phyloP scores from a whole-genome alignment of 1,140 invertebrate species.

The Pectinophora gossypiella region DNA sequence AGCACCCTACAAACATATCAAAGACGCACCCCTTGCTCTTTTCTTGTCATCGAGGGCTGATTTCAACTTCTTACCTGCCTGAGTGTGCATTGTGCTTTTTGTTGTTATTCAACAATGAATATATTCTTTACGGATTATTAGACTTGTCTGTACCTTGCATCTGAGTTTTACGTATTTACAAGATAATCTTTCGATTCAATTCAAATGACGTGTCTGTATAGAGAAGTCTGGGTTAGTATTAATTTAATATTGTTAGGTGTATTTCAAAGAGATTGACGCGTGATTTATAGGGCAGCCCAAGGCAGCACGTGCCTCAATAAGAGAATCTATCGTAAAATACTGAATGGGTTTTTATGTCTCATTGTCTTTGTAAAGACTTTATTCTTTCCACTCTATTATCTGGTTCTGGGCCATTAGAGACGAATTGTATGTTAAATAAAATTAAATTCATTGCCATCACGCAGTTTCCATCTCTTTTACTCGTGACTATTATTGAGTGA shows the following conservation, averaged over 20 bases:
- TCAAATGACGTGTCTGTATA: not conserved
- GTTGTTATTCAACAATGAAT: conserved; percentile 13
- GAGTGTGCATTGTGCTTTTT: conserved; percentile 36
- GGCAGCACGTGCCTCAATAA: conserved; percentile 8
- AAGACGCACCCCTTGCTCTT: conserved; percentile 63
- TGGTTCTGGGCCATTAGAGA: conserved; percentile 2
- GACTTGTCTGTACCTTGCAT: not conserved
- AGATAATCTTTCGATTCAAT: not conserved
- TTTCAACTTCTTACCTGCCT: conserved; percentile 43
- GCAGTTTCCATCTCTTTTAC: not conserved
- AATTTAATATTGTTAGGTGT: too few relatives aligned
- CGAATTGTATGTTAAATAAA: conserved; percentile 1
- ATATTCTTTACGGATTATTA: conserved; percentile 14
- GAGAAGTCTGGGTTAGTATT: too few relatives aligned
- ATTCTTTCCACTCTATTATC: not conserved
- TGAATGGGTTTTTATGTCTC: conserved; percentile 9
- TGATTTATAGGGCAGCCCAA: not conserved
- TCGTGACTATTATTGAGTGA: not conserved
- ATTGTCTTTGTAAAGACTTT: conserved; percentile 10
- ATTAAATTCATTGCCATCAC: not conserved
- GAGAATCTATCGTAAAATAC: not conserved
- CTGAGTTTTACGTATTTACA: not conserved
- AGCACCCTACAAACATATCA: conserved; percentile 50
- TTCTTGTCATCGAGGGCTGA: conserved; percentile 44
- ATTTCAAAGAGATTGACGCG: too few relatives aligned